These are phyloP conservation scores for Enteromius afrohamiltoni DNA, from an alignment of 2,797 vertebrate genomes.

Conservation along the genomic window DNA sequence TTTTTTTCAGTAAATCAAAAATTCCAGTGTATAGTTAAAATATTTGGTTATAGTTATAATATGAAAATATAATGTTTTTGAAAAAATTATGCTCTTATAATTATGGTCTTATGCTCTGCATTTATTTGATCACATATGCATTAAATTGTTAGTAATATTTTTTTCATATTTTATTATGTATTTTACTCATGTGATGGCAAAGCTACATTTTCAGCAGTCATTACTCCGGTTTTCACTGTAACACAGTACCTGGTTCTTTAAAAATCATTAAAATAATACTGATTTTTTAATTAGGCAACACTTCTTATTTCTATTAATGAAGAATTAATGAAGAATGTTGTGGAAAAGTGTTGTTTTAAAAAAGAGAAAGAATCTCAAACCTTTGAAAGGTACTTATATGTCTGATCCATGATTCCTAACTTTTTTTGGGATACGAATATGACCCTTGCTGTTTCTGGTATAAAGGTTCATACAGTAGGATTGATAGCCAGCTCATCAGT, in stretches of 20 bases:
- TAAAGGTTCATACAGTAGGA: neutral
- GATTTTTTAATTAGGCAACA: neutral
- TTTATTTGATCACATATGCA: neutral
- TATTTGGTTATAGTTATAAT: no score
- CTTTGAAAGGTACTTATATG: neutral
- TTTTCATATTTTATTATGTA: neutral
- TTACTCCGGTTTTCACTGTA: neutral
- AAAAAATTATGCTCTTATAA: no score
- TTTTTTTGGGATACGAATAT: neutral
- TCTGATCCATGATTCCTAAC: constrained; percentile 3
- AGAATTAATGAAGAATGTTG: neutral
- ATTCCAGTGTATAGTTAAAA: neutral
- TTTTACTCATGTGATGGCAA: neutral
- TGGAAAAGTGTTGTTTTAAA: neutral
- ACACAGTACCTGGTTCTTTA: neutral
- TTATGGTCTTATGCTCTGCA: neutral
- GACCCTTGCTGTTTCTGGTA: neutral
- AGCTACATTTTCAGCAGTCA: neutral
- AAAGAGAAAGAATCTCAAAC: neutral
- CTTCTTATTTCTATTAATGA: neutral
- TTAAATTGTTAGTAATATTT: neutral
- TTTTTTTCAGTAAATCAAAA: no score
- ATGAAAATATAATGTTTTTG: neutral
- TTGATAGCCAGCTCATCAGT: constrained; percentile 13
- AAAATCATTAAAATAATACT: neutral